Percentiles rank a stretch among this genome's conserved stretches.
Evolutionary conservation across 2,888 invertebrate genomes (phyloP).

Genomic region (Drosophila borborema): DNA sequence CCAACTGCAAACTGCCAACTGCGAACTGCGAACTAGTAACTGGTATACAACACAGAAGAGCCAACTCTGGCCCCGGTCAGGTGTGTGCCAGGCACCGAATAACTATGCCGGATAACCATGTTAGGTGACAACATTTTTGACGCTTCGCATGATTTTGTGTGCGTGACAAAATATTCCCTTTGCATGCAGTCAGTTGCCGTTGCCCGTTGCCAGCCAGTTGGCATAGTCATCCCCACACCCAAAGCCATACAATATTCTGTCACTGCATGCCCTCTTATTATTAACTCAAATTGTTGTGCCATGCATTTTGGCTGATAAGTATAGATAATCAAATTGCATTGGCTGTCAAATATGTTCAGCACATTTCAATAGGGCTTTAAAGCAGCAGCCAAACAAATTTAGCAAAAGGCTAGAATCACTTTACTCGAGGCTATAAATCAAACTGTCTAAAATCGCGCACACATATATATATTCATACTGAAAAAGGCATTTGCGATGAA

Average conservation of each 20-base stretch:
- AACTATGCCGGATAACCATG: constrained; percentile 22
- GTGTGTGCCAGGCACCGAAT: constrained; percentile 28
- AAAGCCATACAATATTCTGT: constrained; percentile 8
- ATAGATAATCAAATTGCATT: constrained; percentile 17
- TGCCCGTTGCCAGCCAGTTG: not conserved
- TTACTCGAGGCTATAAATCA: constrained; percentile 59
- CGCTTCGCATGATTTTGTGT: constrained; percentile 53
- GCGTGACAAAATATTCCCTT: constrained; percentile 50
- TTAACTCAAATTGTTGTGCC: constrained; percentile 32
- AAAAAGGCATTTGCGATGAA: constrained; percentile 64
- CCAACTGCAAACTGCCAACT: constrained; percentile 22
- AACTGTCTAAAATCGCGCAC: constrained; percentile 65
- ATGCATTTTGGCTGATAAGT: constrained; percentile 15
- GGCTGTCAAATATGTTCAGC: not conserved
- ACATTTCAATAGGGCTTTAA: constrained; percentile 25
- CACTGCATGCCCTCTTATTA: constrained; percentile 11
- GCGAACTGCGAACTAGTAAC: not conserved
- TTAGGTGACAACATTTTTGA: constrained; percentile 43
- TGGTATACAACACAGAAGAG: not conserved
- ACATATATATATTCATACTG: constrained; percentile 66
- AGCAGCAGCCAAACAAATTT: constrained; percentile 4
- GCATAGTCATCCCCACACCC: not conserved
- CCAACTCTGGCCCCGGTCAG: constrained; percentile 4
- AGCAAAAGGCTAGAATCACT: constrained; percentile 22
- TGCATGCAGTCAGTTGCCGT: constrained; percentile 38